A percentile compares a stretch with the other conserved stretches of the same genome.
Conservation (phyloP, 1,140 invertebrate genomes). For the Thrips palmi region DNA sequence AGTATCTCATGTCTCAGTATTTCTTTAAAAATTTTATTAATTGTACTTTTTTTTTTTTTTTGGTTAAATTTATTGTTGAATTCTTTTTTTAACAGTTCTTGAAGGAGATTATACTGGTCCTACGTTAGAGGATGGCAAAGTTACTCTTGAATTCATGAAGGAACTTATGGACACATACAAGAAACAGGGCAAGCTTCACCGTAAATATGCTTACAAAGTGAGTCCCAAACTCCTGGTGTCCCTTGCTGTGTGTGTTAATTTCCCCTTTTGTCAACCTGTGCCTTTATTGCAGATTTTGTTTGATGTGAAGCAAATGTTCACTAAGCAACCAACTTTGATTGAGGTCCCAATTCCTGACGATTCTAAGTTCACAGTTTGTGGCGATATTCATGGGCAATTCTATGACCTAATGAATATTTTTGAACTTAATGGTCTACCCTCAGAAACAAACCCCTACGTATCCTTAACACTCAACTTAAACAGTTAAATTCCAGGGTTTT, state of each 20-base stretch:
- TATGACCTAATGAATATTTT: conserved; percentile 99
- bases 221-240: conserved; percentile 6
- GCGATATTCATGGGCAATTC: conserved; percentile 99
- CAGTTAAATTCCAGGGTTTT: conserved; percentile 14
- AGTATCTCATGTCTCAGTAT: conserved; percentile 21
- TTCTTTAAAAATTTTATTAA: conserved; percentile 5
- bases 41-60: conserved; percentile 10
- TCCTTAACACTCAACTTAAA: conserved; percentile 23
- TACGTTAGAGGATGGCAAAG: conserved; percentile 68
- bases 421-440: conserved; percentile 88
- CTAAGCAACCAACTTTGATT: conserved; percentile 69
- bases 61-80: conserved; percentile 12
- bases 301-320: conserved; percentile 73
- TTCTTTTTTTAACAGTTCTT: conserved; percentile 47
- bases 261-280: background rate
- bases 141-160: conserved; percentile 66
- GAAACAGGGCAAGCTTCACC: conserved; percentile 82
- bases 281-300: conserved; percentile 69
- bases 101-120: conserved; percentile 92
- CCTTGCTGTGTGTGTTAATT: background rate
- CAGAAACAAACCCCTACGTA: conserved; percentile 89
- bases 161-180: conserved; percentile 83
- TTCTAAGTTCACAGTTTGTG: conserved; percentile 95
- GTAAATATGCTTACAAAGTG: conserved; percentile 95
- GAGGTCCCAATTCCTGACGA: conserved; percentile 74